Conservation (phyloP, 1,140 invertebrate species). For the Tribolium castaneum region DNA sequence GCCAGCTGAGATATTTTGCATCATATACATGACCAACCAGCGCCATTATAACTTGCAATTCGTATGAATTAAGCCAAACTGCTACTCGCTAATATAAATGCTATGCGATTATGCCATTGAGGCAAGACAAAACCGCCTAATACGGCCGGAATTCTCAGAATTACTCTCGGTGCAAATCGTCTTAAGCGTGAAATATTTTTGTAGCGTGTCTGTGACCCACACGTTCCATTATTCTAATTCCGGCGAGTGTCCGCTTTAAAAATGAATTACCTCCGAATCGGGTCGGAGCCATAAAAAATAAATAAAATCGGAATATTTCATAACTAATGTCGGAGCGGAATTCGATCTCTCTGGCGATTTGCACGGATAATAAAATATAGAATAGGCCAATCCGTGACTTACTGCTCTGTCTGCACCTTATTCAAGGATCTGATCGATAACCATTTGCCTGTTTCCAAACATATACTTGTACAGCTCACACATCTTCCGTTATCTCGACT, state of each 20-base stretch:
- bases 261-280: slow-evolving; percentile 3
- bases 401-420: slow-evolving; percentile 35
- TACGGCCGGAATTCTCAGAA: background rate
- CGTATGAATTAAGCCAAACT: slow-evolving; percentile 34
- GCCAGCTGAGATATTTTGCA: slow-evolving; percentile 17
- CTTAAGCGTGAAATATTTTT: background rate
- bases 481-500: background rate
- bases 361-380: slow-evolving; percentile 27
- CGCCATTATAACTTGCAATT: slow-evolving; percentile 27
- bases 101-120: slow-evolving; percentile 28
- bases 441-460: slow-evolving; percentile 11
- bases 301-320: slow-evolving; percentile 30
- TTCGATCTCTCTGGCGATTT: slow-evolving; percentile 13
- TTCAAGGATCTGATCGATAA: slow-evolving; percentile 29
- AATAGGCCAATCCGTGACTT: slow-evolving; percentile 21
- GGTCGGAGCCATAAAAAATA: slow-evolving; percentile 4
- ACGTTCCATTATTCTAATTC: background rate
- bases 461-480: slow-evolving; percentile 11
- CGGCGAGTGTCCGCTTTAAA: background rate
- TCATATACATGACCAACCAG: slow-evolving; percentile 28
- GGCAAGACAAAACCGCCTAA: slow-evolving; percentile 15
- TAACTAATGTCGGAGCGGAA: slow-evolving; percentile 18
- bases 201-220: background rate
- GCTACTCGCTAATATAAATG: slow-evolving; percentile 39
- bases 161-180: no score